Evolutionary conservation across 1,140 invertebrate species (phyloP), one percentile per base, ranked within the genome.

Genomic region (Meloidogyne hapla): DNA sequence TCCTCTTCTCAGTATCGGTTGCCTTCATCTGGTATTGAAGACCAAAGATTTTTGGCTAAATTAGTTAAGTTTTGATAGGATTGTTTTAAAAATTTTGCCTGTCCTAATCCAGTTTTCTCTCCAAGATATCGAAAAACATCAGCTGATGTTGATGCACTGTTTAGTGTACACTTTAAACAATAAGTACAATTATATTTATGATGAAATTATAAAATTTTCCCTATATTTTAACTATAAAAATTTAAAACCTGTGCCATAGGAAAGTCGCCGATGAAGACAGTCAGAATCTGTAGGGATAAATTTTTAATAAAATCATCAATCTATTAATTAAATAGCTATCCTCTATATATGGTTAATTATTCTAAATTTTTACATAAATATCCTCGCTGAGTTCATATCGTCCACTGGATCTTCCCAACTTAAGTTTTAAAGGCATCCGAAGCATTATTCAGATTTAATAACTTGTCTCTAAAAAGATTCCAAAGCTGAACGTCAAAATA

Each of bases 301-400:
- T 33, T 33, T 33, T 33, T 33, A 6, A 33, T 6, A 6, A 33
- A 33, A 33, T 33, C 28, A 0, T 13, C 21, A n/a, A 42, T 45
- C n/a, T 56, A 25, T 33, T 28, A n/a, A n/a, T n/a, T n/a, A n/a
- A n/a, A n/a, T n/a, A n/a, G n/a, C n/a, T n/a, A n/a, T n/a, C n/a
- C n/a, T n/a, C n/a, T n/a, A n/a, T n/a, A n/a, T n/a, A n/a, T n/a
- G n/a, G 56, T 13, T 48, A n/a, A 28, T 15, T 28, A 15, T 15
- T 38, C 33, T 28, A 66, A 28, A 48, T 13, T 21, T 25, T 67
- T 72, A 67, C 63, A 42, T 76, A 83, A 69, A 83, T 83, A 25
- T 84, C 81, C 76, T 83, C 83, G 40, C 75, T 79, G 15, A 83
- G 79, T n/a, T 84, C 82, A 65, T 83, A 83, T n/a, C 83, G 69